Base-by-base conservation (phyloP, 2,797 vertebrate species). In the Acrossocheilus fasciatus region DNA sequence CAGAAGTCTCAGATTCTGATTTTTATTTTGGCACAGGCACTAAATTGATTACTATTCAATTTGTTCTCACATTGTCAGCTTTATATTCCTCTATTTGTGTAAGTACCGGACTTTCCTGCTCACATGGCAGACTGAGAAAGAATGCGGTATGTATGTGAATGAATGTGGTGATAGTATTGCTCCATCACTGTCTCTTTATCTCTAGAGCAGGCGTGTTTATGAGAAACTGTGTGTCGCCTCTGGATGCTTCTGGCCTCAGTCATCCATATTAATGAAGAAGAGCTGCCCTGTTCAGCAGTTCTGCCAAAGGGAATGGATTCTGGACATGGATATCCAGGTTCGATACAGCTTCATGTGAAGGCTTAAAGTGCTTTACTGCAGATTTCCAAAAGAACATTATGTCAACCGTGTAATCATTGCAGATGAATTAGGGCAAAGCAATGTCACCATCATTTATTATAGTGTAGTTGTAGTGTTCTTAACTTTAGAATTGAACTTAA, bases 181-280 rank as follows among this genome's bases (percentile, higher is more conserved):
- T 85, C 50, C 39, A 54, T 84, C 70, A 68, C 72, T 82, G 72
- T 85, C 50, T 78, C 72, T 86, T 78, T 85, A 84, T 88, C 78
- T 50, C n/a, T 39, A 62, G 47, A 59, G 75, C 64, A 57, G 47
- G 7, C 39, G 18, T 76, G 57, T 76, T 86, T 81, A 82, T 86
- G 57, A 75, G 62, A 81, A 50, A 69, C 66, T 36, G 50, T 72
- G 64, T 72, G 76, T 79, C 76, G 17, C 66, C 17, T 81, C 34
- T 86, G 70, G 59, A 76, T 81, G 69, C 43, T 66, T 64, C 79
- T 64, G 59, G 70, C 70, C 47, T 68, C 52, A 47, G 85, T 74
- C 79, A 81, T 88, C 62, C 78, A 85, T 86, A 77, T 82, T 82
- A 82, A 86, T 82, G 73, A 82, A 66, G 52, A 88, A 75, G 74